These are phyloP conservation scores for Aromia moschata DNA, from an alignment of 2,888 invertebrate species.

Conservation along the genomic window DNA sequence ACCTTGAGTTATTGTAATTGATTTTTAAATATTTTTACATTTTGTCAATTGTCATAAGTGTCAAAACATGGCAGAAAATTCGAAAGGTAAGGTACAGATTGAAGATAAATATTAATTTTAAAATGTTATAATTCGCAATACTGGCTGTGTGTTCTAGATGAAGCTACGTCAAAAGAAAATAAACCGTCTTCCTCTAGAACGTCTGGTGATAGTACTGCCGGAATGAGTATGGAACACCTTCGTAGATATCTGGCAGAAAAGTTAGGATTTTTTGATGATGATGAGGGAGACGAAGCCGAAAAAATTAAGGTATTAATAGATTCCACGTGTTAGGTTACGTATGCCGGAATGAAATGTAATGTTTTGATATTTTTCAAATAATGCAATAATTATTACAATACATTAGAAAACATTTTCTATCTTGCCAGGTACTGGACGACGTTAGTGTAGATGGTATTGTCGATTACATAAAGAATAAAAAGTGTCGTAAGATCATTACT, in stretches of 20 bases:
- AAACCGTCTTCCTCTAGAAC: constrained; percentile 1
- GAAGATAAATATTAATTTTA: too few species aligned
- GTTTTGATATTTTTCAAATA: neutral
- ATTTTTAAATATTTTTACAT: too few species aligned
- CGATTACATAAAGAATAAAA: constrained; percentile 78
- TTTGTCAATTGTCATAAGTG: too few species aligned
- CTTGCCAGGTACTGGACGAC: constrained; percentile 58
- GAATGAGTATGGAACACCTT: constrained; percentile 69
- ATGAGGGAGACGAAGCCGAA: constrained; percentile 52
- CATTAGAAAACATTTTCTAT: neutral
- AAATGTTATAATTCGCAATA: too few species aligned
- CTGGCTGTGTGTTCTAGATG: too few species aligned
- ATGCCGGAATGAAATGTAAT: neutral
- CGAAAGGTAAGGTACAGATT: neutral
- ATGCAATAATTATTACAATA: constrained; percentile 1
- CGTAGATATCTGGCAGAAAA: constrained; percentile 73
- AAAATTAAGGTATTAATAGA: constrained; percentile 44
- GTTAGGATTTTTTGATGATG: constrained; percentile 67
- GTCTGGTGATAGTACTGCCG: constrained; percentile 30
- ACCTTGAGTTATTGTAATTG: too few species aligned
- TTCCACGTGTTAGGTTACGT: neutral
- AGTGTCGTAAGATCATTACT: constrained; percentile 87
- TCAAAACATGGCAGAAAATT: constrained; percentile 4
- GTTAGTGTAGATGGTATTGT: constrained; percentile 80
- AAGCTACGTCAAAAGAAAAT: neutral